Conservation (phyloP, 2,888 invertebrate genomes). For the Atethmia centrago region DNA sequence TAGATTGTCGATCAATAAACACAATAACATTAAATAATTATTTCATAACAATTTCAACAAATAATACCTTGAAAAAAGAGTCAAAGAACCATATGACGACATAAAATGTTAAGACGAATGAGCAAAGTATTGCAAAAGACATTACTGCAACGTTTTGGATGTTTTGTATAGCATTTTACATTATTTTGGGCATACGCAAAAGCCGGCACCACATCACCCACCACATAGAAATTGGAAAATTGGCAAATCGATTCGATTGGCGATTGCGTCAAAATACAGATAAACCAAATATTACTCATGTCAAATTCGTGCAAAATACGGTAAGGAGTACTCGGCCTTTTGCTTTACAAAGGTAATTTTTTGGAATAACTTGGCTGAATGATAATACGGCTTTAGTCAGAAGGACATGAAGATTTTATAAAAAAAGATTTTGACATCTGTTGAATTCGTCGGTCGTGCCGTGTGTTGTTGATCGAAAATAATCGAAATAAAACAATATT, state of each 20-base stretch:
- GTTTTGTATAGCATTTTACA: conserved; percentile 40
- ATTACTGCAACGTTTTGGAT: conserved; percentile 78
- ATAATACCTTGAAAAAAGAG: conserved; percentile 94
- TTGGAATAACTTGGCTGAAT: conserved; percentile 31
- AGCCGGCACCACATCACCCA: conserved; percentile 49
- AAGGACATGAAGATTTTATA: neutral
- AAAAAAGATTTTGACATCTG: conserved; percentile 26
- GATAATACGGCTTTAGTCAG: neutral
- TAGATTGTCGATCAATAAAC: conserved; percentile 11
- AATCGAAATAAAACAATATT: conserved; percentile 80
- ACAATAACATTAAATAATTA: conserved; percentile 23
- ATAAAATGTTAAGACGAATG: conserved; percentile 92
- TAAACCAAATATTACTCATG: conserved; percentile 16
- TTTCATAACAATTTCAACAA: conserved; percentile 29
- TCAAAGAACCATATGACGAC: conserved; percentile 94
- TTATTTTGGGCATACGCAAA: conserved; percentile 25
- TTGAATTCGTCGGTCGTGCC: conserved; percentile 40
- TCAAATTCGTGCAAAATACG: conserved; percentile 8
- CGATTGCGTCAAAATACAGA: conserved; percentile 41
- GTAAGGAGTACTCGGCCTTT: conserved; percentile 17
- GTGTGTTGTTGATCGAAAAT: conserved; percentile 58
- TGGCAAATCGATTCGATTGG: conserved; percentile 42
- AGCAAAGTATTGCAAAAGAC: conserved; percentile 92
- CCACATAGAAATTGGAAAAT: conserved; percentile 2
- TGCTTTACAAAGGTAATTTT: neutral